Evolutionary conservation across 2,797 vertebrate genomes (phyloP), one percentile per base, ranked within the genome.

Genomic region (Ptychobarbus kaznakovi): DNA sequence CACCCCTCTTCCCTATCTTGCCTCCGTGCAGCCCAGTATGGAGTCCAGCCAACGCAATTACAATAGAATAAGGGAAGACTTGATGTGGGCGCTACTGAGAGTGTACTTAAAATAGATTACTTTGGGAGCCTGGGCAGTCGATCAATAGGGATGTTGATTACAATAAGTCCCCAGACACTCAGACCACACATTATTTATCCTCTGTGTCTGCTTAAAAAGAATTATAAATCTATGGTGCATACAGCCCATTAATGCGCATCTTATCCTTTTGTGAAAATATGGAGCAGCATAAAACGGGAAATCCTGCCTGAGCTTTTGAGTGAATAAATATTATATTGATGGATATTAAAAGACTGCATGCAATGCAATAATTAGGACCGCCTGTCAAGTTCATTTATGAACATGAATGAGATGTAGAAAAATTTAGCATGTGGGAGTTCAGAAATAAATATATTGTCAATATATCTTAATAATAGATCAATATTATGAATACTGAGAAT

Each of bases 101-200:
- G 95, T 95, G 93, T 93, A 95, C 97, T 97, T 95, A 96, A 96
- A 97, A 97, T 96, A 95, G 95, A 97, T 97, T 96, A 96, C 94
- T 96, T 95, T 94, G 95, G 92, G 93, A 95, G 92, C 90, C 93
- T 90, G 90, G 93, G 92, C 92, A 94, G 93, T 61, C 82, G 75
- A 97, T 98, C 97, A 95, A 97, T 98, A 97, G 94, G 95, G 91
- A 94, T 91, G 94, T 95, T 96, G 95, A 95, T 95, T 96, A 96
- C 95, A 96, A 92, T 95, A 95, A 96, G 95, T 94, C 93, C 82
- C 85, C 93, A 95, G 94, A 94, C 92, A 93, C 93, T 94, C 90
- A 92, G 88, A 94, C 93, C 93, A 76, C 93, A 93, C 92, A 93
- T 95, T 95, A 95, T 95, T 96, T 96, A 96, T 95, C 94, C 95